Percentiles rank a stretch among this genome's conserved stretches.
phyloP scores from a whole-genome alignment of 2,113 vertebrate genomes.

The Tragelaphus imberbis region DNA sequence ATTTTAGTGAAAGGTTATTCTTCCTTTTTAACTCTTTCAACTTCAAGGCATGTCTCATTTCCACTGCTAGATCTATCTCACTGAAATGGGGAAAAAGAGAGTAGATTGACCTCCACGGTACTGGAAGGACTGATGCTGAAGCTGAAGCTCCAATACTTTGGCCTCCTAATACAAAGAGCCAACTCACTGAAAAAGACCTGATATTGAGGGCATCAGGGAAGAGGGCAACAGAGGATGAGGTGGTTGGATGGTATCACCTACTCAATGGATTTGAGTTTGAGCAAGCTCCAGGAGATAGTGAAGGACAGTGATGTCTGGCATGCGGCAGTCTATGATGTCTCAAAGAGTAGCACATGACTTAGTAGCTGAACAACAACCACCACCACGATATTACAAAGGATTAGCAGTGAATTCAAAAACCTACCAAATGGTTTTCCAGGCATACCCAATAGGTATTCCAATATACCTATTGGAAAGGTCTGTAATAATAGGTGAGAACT shows the following conservation, averaged over 20 bases:
- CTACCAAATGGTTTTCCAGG: not conserved
- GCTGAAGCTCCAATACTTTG: not conserved
- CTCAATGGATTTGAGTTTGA: not conserved
- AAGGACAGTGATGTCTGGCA: not conserved
- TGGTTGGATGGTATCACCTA: not conserved
- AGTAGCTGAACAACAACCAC: not conserved
- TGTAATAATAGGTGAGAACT: not conserved
- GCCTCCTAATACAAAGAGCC: not conserved
- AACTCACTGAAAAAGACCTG: not conserved
- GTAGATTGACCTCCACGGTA: not conserved
- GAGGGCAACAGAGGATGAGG: not conserved
- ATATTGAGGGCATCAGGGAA: not conserved
- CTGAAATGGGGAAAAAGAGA: not conserved
- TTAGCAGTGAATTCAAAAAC: not conserved
- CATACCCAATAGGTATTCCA: not conserved
- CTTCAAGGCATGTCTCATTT: not conserved
- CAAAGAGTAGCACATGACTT: not conserved
- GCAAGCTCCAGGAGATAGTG: not conserved
- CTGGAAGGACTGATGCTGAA: not conserved
- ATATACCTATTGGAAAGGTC: not conserved
- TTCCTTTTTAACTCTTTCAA: not conserved
- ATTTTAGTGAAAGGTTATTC: not conserved
- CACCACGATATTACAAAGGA: not conserved
- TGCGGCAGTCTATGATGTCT: not conserved
- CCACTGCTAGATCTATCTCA: not conserved